These are phyloP conservation scores for Anticlea derivata DNA, from an alignment of 2,888 invertebrate genomes.

Conservation along the genomic window DNA sequence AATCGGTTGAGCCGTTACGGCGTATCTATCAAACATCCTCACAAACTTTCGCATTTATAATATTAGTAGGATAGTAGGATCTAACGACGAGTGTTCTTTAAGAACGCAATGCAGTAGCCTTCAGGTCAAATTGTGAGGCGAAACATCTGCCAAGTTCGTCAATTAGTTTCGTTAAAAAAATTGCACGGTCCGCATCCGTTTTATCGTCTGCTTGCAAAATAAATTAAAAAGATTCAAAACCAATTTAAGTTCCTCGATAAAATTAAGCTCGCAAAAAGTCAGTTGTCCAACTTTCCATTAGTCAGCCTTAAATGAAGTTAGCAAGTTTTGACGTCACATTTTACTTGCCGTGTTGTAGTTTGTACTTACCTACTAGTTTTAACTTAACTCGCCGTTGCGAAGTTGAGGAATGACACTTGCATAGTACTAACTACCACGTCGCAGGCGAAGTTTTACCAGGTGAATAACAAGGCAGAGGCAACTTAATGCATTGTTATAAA, in stretches of 20 bases:
- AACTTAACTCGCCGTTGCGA: constrained; percentile 31
- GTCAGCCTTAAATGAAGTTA: constrained; percentile 37
- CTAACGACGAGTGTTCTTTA: neutral
- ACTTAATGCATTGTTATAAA: constrained; percentile 19
- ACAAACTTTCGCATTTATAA: no score
- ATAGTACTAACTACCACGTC: constrained; percentile 34
- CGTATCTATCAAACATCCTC: no score
- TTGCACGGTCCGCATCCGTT: constrained; percentile 19
- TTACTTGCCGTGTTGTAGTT: constrained; percentile 39
- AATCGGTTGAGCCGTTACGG: no score
- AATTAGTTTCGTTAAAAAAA: constrained; percentile 26
- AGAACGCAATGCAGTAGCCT: constrained; percentile 8
- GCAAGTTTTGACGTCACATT: constrained; percentile 40
- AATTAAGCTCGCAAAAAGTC: constrained; percentile 37
- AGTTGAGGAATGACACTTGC: constrained; percentile 39
- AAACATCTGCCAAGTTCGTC: constrained; percentile 26
- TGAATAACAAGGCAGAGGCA: constrained; percentile 19
- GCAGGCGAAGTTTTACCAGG: constrained; percentile 29
- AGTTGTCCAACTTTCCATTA: constrained; percentile 36
- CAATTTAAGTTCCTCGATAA: constrained; percentile 30
- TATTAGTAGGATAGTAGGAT: no score
- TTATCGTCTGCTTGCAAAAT: constrained; percentile 15
- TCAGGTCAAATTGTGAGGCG: constrained; percentile 17
- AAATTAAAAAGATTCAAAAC: constrained; percentile 28
- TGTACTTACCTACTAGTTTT: constrained; percentile 32